Evolutionary conservation across 2,888 invertebrate species (phyloP).

Genomic region (Pseudoips prasinana): DNA sequence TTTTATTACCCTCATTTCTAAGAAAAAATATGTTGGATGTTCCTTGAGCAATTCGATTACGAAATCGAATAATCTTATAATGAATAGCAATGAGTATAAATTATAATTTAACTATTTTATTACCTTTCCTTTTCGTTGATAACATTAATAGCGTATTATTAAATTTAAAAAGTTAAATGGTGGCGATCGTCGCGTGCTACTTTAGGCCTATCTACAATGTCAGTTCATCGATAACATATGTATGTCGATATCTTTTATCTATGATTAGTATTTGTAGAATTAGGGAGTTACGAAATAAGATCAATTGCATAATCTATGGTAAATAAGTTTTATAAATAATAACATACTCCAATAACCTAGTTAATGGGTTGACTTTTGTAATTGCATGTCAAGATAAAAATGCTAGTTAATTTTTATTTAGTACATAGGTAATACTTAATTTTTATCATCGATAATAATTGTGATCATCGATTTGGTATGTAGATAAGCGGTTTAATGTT

Average conservation of each 20-base stretch:
- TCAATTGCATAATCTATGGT: conserved; percentile 6
- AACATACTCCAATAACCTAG: background rate
- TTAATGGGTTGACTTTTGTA: no score
- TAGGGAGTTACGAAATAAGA: conserved; percentile 24
- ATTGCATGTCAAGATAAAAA: background rate
- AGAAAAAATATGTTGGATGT: no score
- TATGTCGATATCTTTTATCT: conserved; percentile 27
- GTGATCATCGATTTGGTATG: background rate
- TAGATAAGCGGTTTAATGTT: background rate
- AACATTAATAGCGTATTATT: no score
- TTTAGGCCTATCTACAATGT: conserved; percentile 36
- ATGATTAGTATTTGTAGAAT: conserved; percentile 20
- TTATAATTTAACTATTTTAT: no score
- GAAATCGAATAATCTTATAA: no score
- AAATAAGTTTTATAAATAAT: background rate
- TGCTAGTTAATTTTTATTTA: background rate
- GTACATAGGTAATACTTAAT: background rate
- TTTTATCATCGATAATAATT: background rate
- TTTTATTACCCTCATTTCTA: conserved; percentile 19
- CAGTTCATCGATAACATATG: conserved; percentile 23
- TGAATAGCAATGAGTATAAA: no score
- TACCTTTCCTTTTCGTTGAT: no score
- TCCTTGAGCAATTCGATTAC: no score
- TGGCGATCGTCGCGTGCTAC: conserved; percentile 19
- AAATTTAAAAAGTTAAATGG: conserved; percentile 7